Conservation (phyloP, 2,797 vertebrate species). For the Alectoris magna region DNA sequence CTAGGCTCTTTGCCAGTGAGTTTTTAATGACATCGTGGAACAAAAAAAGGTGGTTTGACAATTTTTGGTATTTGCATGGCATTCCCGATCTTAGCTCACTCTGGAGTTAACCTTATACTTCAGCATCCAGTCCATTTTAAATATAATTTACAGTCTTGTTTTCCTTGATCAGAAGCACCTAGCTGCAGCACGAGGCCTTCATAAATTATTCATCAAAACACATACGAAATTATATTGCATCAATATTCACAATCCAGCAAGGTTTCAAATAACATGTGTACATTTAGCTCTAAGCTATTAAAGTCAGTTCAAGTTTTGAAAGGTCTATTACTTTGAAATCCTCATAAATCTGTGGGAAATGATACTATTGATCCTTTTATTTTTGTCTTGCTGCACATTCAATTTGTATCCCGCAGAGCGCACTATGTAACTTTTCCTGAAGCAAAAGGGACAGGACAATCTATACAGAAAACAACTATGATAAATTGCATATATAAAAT, state of each 20-base stretch:
- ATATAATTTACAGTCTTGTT: constrained; percentile 10
- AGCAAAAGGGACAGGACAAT: not conserved
- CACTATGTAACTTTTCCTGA: constrained; percentile 46
- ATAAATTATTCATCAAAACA: constrained; percentile 59
- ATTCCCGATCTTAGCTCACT: not conserved
- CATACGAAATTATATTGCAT: constrained; percentile 42
- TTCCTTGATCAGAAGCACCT: constrained; percentile 49
- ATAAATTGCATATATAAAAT: not conserved
- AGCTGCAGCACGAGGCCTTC: not conserved
- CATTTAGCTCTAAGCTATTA: constrained; percentile 32
- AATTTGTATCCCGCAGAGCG: constrained; percentile 47
- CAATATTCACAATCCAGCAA: constrained; percentile 51
- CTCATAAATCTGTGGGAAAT: constrained; percentile 52
- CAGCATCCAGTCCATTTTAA: not conserved
- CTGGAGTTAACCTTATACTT: not conserved
- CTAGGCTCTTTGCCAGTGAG: not conserved
- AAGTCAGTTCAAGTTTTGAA: constrained; percentile 41
- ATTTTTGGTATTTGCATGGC: not conserved
- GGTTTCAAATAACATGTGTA: constrained; percentile 41
- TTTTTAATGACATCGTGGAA: not conserved
- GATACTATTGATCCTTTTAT: constrained; percentile 43
- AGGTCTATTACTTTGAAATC: constrained; percentile 62
- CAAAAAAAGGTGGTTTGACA: not conserved
- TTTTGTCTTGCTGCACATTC: constrained; percentile 55
- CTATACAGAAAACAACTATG: not conserved